phyloP scores from a whole-genome alignment of 2,888 invertebrate genomes.

The Palloptera scutellata region DNA sequence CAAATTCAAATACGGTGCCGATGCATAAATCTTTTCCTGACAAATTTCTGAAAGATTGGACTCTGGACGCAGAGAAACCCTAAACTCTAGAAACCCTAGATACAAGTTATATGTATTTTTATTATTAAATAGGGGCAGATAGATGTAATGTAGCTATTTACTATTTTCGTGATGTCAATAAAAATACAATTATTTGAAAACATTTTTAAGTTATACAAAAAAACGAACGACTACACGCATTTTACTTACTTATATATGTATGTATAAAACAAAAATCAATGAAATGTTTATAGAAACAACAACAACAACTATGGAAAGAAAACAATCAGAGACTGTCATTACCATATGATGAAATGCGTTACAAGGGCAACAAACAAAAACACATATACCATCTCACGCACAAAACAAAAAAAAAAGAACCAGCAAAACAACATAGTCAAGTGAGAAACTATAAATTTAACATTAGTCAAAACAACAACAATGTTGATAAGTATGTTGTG shows the following conservation, averaged over 20 bases:
- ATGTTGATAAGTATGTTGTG: constrained; percentile 9
- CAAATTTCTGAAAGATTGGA: background rate
- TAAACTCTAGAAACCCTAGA: too few relatives aligned
- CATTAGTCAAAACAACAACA: background rate
- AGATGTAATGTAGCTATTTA: too few relatives aligned
- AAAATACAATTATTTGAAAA: too few relatives aligned
- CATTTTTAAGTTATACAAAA: too few relatives aligned
- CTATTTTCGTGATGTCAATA: too few relatives aligned
- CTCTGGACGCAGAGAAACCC: background rate
- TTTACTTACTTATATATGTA: too few relatives aligned
- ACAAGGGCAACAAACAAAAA: constrained; percentile 20
- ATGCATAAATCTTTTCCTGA: background rate
- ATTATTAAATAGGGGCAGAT: too few relatives aligned
- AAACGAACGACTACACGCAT: too few relatives aligned
- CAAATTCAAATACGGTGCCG: background rate
- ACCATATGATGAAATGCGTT: constrained; percentile 20
- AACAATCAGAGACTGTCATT: background rate
- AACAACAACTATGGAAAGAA: constrained; percentile 3
- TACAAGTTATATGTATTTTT: too few relatives aligned
- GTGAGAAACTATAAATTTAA: constrained; percentile 17
- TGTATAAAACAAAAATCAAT: too few relatives aligned
- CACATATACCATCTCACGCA: background rate
- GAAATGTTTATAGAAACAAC: background rate
- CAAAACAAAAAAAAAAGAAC: too few relatives aligned
- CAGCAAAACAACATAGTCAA: constrained; percentile 10